A percentile compares a stretch with the other conserved stretches of the same genome.
These are phyloP conservation scores for Chloropsis hardwickii DNA, from an alignment of 2,113 vertebrate genomes.

Conservation along the genomic window DNA sequence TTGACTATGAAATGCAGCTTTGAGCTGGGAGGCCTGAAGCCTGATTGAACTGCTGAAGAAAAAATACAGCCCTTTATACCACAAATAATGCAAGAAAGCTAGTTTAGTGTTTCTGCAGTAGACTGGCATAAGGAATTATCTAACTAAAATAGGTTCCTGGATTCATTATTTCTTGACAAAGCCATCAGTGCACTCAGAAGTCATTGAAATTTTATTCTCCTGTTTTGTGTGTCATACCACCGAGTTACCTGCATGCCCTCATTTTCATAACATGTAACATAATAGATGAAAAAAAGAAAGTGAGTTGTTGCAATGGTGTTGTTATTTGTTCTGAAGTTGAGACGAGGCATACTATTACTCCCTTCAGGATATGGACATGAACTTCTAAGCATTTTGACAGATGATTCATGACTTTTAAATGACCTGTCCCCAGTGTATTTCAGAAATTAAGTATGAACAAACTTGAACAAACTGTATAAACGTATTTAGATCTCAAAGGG, in stretches of 20 bases:
- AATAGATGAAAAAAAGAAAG: neutral
- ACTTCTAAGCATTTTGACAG: neutral
- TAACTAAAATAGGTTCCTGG: neutral
- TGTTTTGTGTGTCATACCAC: neutral
- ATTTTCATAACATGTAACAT: neutral
- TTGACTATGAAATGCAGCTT: neutral
- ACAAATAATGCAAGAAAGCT: neutral
- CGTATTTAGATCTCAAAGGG: neutral
- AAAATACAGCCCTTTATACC: neutral
- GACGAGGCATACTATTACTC: neutral
- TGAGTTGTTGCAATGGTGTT: accelerated
- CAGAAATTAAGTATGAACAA: neutral
- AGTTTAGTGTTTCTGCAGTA: neutral
- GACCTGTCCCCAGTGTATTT: neutral
- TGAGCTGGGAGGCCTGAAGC: neutral
- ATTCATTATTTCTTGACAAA: neutral
- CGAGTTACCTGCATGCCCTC: neutral
- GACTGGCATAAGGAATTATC: neutral
- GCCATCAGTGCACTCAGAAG: neutral
- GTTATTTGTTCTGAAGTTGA: neutral
- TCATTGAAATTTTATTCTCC: neutral
- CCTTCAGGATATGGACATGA: neutral
- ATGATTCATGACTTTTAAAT: neutral
- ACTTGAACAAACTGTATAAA: neutral
- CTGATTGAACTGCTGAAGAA: neutral